A percentile compares a stretch with the other conserved stretches of the same genome.
Evolutionary conservation across 2,888 invertebrate genomes (phyloP).

Genomic region (Baccha elongata): DNA sequence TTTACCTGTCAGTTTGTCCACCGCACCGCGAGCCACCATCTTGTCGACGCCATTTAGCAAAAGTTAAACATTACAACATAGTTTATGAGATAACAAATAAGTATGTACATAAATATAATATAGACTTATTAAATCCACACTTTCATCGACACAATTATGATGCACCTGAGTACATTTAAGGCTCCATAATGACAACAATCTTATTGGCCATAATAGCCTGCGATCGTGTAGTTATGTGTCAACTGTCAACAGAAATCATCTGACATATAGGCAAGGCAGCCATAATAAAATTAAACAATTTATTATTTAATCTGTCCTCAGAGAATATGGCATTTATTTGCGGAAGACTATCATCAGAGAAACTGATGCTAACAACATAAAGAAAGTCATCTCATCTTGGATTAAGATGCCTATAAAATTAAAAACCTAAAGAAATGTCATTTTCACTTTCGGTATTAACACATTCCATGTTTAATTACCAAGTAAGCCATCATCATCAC

Average conservation of each 20-base stretch:
- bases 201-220: conserved; percentile 1
- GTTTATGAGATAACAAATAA: not conserved
- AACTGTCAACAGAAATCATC: conserved; percentile 51
- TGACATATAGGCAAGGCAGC: conserved; percentile 15
- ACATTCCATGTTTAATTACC: conserved; percentile 41
- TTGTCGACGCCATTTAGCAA: conserved; percentile 3
- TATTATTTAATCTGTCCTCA: conserved; percentile 37
- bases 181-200: conserved; percentile 8
- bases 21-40: not conserved
- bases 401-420: conserved; percentile 32
- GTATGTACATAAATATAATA: not conserved
- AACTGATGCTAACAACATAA: conserved; percentile 35
- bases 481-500: conserved; percentile 14
- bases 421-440: conserved; percentile 57
- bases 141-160: conserved; percentile 25
- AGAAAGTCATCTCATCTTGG: conserved; percentile 46
- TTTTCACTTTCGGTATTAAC: conserved; percentile 68
- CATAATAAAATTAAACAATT: conserved; percentile 40
- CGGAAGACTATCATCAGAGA: conserved; percentile 1
- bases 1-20: conserved; percentile 1
- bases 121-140: conserved; percentile 54
- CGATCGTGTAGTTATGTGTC: conserved; percentile 9
- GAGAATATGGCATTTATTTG: not conserved
- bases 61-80: conserved; percentile 38
- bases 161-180: not conserved